phyloP scores from a whole-genome alignment of 2,113 vertebrate species.

The Trematomus loennbergii region DNA sequence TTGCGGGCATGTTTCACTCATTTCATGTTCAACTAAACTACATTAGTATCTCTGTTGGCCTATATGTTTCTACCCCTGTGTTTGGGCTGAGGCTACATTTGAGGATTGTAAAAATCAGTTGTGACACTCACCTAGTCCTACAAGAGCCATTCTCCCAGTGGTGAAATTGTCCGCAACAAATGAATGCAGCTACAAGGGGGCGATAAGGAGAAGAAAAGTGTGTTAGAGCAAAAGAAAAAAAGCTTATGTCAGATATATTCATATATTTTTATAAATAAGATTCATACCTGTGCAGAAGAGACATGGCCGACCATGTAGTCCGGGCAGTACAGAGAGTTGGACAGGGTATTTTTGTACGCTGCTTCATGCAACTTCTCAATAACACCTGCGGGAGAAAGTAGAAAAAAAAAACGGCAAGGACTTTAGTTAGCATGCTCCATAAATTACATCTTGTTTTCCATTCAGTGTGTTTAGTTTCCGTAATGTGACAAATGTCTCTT shows the following conservation, averaged over 20 bases:
- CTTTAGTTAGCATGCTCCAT: neutral
- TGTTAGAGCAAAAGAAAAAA: constrained; percentile 2
- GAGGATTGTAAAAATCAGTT: neutral
- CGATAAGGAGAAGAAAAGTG: constrained; percentile 15
- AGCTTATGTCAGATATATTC: neutral
- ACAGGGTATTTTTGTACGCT: constrained; percentile 82
- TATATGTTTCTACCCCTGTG: neutral
- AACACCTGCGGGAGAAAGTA: constrained; percentile 79
- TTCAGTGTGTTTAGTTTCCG: neutral
- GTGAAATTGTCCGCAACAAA: constrained; percentile 92
- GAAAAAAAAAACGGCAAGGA: neutral
- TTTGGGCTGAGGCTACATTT: neutral
- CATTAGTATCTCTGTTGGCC: neutral
- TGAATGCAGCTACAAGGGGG: constrained; percentile 86
- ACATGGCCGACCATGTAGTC: constrained; percentile 88
- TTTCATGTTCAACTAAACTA: neutral
- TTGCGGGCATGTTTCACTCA: neutral
- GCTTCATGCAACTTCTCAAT: constrained; percentile 90
- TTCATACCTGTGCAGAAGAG: constrained; percentile 87
- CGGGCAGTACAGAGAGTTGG: constrained; percentile 94
- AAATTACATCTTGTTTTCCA: neutral
- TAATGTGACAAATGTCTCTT: no score
- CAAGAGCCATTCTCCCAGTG: constrained; percentile 91
- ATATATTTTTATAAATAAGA: neutral
- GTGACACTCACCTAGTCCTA: constrained; percentile 78